Conservation (phyloP, 2,797 vertebrate genomes). For the Aulostomus chinensis region DNA sequence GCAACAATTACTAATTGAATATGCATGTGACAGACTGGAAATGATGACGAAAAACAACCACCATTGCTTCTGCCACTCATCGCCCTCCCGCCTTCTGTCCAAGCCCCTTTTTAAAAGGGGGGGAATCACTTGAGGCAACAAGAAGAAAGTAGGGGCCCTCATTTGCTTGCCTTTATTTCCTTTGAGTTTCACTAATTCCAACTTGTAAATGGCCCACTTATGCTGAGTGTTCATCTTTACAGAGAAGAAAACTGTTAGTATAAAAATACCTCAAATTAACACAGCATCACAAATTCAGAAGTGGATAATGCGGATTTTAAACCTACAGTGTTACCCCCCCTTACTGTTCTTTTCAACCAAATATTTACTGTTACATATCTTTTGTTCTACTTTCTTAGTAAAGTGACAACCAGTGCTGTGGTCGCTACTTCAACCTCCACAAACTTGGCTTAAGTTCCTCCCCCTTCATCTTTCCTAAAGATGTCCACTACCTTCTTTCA, state of each 20-base stretch:
- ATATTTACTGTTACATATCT: neutral
- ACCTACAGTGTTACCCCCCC: neutral
- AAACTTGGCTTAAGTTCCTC: constrained; percentile 5
- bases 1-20: constrained; percentile 45
- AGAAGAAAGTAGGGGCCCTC: constrained; percentile 26
- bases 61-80: constrained; percentile 9
- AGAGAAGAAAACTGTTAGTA: constrained; percentile 26
- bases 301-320: neutral
- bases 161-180: constrained; percentile 40
- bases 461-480: constrained; percentile 29
- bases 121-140: neutral
- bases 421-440: constrained; percentile 18
- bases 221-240: constrained; percentile 42
- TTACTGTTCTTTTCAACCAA: neutral
- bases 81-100: constrained; percentile 1
- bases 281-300: neutral
- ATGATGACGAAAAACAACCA: constrained; percentile 57
- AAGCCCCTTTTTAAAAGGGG: constrained; percentile 34
- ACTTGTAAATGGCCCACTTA: constrained; percentile 52
- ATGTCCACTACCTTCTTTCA: constrained; percentile 57
- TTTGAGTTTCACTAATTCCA: constrained; percentile 18
- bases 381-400: constrained; percentile 2
- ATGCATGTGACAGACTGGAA: constrained; percentile 39
- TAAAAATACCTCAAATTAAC: constrained; percentile 5
- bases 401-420: constrained; percentile 20